A percentile compares a stretch with the other conserved stretches of the same genome.
phyloP scores from a whole-genome alignment of 2,797 vertebrate species.

The Etheostoma perlongum region DNA sequence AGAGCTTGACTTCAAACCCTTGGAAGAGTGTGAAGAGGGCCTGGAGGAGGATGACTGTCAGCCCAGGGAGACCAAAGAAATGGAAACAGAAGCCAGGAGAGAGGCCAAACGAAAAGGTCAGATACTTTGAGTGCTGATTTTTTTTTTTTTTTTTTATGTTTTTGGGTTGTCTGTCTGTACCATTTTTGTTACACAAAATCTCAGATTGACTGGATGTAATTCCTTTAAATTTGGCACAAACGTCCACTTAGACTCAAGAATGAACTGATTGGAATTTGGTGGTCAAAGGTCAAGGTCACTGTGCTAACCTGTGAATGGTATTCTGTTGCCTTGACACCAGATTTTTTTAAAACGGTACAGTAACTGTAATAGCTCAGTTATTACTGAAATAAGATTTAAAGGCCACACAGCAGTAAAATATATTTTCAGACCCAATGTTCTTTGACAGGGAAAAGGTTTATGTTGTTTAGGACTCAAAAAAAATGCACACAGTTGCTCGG shows the following conservation, averaged over 20 bases:
- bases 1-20: conserved; percentile 95
- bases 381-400: neutral
- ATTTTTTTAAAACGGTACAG: neutral
- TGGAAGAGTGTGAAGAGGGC: conserved; percentile 89
- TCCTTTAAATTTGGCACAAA: too few relatives aligned
- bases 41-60: conserved; percentile 91
- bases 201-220: too few relatives aligned
- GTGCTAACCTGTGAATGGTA: neutral
- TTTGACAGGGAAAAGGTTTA: neutral
- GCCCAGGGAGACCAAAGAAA: conserved; percentile 93
- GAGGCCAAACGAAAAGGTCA: conserved; percentile 84
- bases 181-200: too few relatives aligned
- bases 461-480: neutral
- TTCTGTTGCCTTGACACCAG: neutral
- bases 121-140: neutral
- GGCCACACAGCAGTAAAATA: neutral
- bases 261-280: too few relatives aligned
- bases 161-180: too few relatives aligned
- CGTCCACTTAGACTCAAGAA: too few relatives aligned
- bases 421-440: neutral
- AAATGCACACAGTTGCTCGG: neutral
- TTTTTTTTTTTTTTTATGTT: neutral
- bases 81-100: conserved; percentile 83
- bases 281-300: too few relatives aligned
- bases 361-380: neutral